Evolutionary conservation across 2,113 vertebrate genomes (phyloP).

Genomic region (human (Homo sapiens)): GRCh38 chr4:14835001-14835500

Average conservation of each 20-base stretch:
- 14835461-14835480: neutral
- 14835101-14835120: neutral
- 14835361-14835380: neutral
- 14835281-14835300: neutral
- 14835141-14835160: fast-evolving
- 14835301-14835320: neutral
- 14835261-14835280: neutral
- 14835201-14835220: neutral
- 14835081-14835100: neutral
- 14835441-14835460: neutral
- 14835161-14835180: neutral
- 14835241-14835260: neutral
- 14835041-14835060: neutral
- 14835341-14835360: neutral
- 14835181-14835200: neutral
- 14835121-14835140: neutral
- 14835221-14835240: neutral
- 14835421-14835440: neutral
- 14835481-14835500: neutral
- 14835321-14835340: neutral
- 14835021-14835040: neutral
- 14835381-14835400: neutral
- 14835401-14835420: neutral
- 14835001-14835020: neutral
- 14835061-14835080: neutral